Base-by-base conservation (phyloP, 2,797 vertebrate species). In the Pipistrellus pygmaeus region DNA sequence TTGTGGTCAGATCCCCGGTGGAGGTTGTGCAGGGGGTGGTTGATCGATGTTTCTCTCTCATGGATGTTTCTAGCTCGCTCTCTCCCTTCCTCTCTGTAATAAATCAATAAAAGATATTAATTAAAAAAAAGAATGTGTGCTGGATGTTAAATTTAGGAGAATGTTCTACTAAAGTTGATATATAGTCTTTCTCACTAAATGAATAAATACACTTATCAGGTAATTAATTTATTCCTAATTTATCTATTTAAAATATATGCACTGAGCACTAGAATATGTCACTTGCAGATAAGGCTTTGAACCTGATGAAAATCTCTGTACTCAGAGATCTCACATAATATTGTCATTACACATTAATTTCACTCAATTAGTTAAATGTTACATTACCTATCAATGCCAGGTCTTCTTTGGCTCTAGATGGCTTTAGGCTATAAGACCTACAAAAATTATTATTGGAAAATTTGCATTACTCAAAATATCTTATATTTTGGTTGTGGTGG, bases 161-260 rank as follows among this genome's bases (percentile, higher is more conserved):
- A 27, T n/a, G 13, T 0, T 48, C 9, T 75, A 2, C 84, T 90
- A 51, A 66, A 76, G 12, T 51, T 76, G 9, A 60, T 77, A 68
- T 17, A 62, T 76, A 85, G 64, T 81, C 69, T 71, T 95, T 11
- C 4, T 66, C 27, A 87, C 48, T 77, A 6, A 76, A 68, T 30
- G 25, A 66, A 15, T 71, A 81, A 86, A n/a, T 0, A 23, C 13
- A 75, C 30, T 66, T 73, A 27, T 7, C 17, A 25, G 3, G 2
- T 60, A 32, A 60, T 20, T 60, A 25, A 35, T 82, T 38, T 44
- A 62, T 68, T 85, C 14, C 6, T 8, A 75, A 14, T 30, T 46
- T 23, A 91, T 66, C 23, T 44, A 30, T 27, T 25, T 9, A 66
- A 46, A 41, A 25, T 32, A 88, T 62, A n/a, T 69, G 2, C 46